Conservation (phyloP, 2,797 vertebrate species). For the Scolopax bukidnonensis region DNA sequence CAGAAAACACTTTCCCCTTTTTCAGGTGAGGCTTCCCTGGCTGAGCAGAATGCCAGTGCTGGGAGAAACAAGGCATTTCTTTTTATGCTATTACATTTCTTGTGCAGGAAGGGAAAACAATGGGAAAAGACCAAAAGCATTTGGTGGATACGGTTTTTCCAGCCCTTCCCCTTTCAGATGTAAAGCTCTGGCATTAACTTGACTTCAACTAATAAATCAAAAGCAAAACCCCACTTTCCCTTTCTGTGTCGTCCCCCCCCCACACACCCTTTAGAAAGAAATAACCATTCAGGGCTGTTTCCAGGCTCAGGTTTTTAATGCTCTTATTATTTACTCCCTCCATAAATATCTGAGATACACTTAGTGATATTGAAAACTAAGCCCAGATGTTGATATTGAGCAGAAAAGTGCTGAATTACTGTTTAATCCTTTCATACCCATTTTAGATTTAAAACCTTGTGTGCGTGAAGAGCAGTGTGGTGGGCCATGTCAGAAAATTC, state of each 20-base stretch:
- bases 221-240: background rate
- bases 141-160: background rate
- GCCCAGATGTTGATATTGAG: background rate
- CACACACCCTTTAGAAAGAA: background rate
- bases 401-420: background rate
- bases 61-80: background rate
- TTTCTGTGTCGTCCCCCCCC: background rate
- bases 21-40: background rate
- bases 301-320: background rate
- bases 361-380: background rate
- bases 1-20: background rate
- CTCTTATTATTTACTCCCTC: background rate
- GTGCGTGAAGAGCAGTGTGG: rapidly evolving
- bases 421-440: background rate
- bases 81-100: background rate
- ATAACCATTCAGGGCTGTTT: background rate
- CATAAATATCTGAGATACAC: background rate
- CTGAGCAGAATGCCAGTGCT: background rate
- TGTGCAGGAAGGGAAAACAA: background rate
- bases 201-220: background rate
- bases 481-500: background rate
- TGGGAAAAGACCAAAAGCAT: background rate
- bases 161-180: background rate
- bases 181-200: background rate
- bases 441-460: background rate